A percentile compares a stretch with the other conserved stretches of the same genome.
Conservation (phyloP, 2,888 invertebrate species). For the Cosmia trapezina region DNA sequence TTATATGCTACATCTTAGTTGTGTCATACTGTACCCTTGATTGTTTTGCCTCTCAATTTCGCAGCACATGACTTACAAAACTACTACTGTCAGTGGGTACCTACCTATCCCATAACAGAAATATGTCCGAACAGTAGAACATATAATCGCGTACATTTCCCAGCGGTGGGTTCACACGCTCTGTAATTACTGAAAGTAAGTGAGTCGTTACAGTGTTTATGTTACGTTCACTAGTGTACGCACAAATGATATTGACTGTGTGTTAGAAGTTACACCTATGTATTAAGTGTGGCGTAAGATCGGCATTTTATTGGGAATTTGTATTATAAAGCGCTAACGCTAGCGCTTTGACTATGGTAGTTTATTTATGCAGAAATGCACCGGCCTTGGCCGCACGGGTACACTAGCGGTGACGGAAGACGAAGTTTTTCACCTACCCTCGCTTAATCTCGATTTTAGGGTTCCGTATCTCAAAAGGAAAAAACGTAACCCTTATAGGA, state of each 20-base stretch:
- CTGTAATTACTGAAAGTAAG: constrained; percentile 46
- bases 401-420: background rate
- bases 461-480: too few species aligned
- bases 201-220: constrained; percentile 36
- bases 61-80: background rate
- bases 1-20: too few species aligned
- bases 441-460: background rate
- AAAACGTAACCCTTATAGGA: too few species aligned
- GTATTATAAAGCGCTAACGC: background rate
- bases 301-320: background rate
- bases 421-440: background rate
- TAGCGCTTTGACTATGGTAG: background rate
- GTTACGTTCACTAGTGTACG: constrained; percentile 16
- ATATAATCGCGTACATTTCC: constrained; percentile 14
- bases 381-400: too few species aligned
- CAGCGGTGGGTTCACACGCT: constrained; percentile 33
- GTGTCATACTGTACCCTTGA: background rate
- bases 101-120: background rate
- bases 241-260: constrained; percentile 4
- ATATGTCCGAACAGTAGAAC: constrained; percentile 1
- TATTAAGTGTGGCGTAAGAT: background rate
- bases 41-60: background rate
- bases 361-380: background rate
- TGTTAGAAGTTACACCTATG: background rate
- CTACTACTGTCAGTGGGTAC: too few species aligned